Conservation (phyloP, 2,113 vertebrate genomes). For the Microcebus tavaratra region DNA sequence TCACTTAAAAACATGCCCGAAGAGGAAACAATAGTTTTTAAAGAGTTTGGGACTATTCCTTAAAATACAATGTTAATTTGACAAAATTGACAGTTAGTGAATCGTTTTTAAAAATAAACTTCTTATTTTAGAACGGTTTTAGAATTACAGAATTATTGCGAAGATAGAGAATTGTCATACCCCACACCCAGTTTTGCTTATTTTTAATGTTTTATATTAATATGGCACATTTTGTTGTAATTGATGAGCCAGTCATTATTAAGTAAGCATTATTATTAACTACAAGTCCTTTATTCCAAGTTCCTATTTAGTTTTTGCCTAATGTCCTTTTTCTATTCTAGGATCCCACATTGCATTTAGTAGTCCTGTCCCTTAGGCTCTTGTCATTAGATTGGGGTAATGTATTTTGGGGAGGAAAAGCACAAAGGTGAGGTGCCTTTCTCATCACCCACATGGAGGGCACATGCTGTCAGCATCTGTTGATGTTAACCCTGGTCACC, state of each 20-base stretch:
- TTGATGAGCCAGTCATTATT: not conserved
- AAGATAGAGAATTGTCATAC: not conserved
- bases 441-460: not conserved
- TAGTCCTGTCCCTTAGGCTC: not conserved
- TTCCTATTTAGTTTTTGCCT: not conserved
- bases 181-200: not conserved
- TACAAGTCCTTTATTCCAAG: not conserved
- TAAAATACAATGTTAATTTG: constrained; percentile 32
- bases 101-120: not conserved
- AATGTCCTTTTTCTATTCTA: not conserved
- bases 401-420: not conserved
- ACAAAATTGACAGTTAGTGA: constrained; percentile 9
- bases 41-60: not conserved
- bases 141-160: not conserved
- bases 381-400: not conserved
- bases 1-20: not conserved
- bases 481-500: not conserved
- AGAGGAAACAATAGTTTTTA: not conserved
- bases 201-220: not conserved
- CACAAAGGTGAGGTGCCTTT: not conserved
- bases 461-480: rapidly evolving
- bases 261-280: not conserved
- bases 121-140: constrained; percentile 34
- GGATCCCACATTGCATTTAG: not conserved
- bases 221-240: not conserved